Base-by-base conservation (phyloP, 2,797 vertebrate genomes). In the Hylomyscus alleni region DNA sequence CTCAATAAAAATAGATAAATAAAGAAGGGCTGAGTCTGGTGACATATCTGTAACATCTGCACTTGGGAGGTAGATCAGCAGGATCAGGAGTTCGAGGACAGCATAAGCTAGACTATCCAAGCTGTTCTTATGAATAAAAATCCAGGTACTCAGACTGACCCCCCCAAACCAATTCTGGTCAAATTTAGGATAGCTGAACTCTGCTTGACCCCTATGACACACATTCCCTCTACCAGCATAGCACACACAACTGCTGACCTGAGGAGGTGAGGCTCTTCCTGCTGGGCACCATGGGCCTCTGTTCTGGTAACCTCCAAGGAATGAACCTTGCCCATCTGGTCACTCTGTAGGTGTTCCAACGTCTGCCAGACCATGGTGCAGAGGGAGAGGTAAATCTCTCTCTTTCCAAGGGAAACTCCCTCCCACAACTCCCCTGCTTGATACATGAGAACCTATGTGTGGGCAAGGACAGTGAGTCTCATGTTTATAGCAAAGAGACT, bases 331-430 rank as follows among this genome's bases (percentile, higher is more conserved):
- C 89, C 92, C 96, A 98, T 99, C 97, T 98, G 98, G 73, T 97
- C 98, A 90, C 98, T 98, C 85, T 98, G 98, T 69, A 99, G 96
- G 96, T 98, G 98, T 97, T 99, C 98, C 91, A 99, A 82, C 0
- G 92, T 98, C 99, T 99, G 97, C 87, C 87, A 97, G 93, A 91
- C 58, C 77, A 95, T 40, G 37, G 58, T 19, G 62, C 67, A 65
- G 80, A 94, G 34, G 50, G 95, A 89, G 81, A 6, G 94, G 15
- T 88, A 92, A 90, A 92, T 29, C 72, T 95, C 81, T 96, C 86
- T 44, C 60, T 78, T 84, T 91, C 89, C 67, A 95, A 62, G 8
- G 82, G n/a, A 89, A 90, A 50, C 7, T 31, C 67, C 60, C 17
- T 84, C 56, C 92, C 92, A 83, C 20, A 73, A 92, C 4, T 77